These are phyloP conservation scores for Poeciliopsis turneri DNA, from an alignment of 2,797 vertebrate species.

Conservation along the genomic window DNA sequence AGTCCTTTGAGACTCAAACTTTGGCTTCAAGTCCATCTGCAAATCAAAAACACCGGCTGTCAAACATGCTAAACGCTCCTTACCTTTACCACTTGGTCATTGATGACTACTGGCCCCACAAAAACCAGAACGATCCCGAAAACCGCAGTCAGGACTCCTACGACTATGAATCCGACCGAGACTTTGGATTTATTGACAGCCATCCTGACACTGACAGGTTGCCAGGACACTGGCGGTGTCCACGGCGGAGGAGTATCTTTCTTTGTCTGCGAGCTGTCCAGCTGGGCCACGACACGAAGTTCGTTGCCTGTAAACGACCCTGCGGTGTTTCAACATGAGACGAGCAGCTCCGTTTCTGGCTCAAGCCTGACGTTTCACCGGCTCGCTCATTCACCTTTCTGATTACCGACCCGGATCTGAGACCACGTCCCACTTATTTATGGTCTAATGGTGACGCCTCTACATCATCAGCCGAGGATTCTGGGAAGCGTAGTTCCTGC, in stretches of 20 bases:
- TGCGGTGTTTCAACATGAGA: neutral
- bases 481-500: slow-evolving; percentile 49
- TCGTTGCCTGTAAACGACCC: neutral
- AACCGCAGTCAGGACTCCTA: slow-evolving; percentile 54
- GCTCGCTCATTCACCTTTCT: too few relatives aligned
- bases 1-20: neutral
- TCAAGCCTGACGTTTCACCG: neutral
- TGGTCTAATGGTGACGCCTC: slow-evolving; percentile 1
- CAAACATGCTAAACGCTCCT: slow-evolving; percentile 28
- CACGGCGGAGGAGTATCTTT: neutral
- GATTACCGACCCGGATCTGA: neutral
- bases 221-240: neutral
- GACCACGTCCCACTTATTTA: slow-evolving; percentile 21
- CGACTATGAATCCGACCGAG: slow-evolving; percentile 49
- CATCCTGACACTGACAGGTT: slow-evolving; percentile 50
- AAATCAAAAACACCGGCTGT: neutral
- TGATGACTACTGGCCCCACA: slow-evolving; percentile 77
- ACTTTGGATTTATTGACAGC: slow-evolving; percentile 49
- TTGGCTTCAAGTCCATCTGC: neutral
- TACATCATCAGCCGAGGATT: neutral
- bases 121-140: slow-evolving; percentile 72
- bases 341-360: too few relatives aligned
- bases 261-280: neutral
- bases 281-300: neutral
- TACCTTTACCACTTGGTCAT: slow-evolving; percentile 82